Evolutionary conservation across 2,113 vertebrate species (phyloP), one percentile per base, ranked within the genome.

Genomic region (Cephalopholis sonnerati): DNA sequence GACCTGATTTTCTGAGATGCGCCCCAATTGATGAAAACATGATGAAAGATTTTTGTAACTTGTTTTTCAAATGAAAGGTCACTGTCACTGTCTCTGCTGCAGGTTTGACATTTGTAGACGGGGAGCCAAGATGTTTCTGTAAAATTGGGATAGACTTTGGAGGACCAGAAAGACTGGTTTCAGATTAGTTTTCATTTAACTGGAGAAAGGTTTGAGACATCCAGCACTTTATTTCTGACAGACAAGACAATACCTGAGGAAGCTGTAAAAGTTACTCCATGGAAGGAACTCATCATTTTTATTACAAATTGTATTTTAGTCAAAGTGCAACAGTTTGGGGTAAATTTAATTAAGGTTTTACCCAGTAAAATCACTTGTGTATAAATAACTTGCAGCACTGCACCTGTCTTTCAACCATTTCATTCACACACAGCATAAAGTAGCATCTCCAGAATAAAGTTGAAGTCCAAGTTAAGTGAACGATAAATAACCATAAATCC

Each of bases 401-500:
- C 61, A 77, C 36, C 59, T 81, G 74, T 57, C 46, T 84, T n/a
- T 71, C 2, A 24, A 17, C 46, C 18, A 27, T 57, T 74, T 55
- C 2, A 83, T 73, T 86, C 70, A 25, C 72, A 78, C 55, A 32
- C 9, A 10, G 64, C 67, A 22, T 6, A 57, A 58, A 77, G 29
- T 50, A 70, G 16, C 7, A 16, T 39, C 70, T 69, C 11, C 46
- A 32, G 13, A 55, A 46, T 64, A 27, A 66, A 59, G n/a, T 36
- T 48, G 1, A 27, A 54, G 41, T 44, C 15, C 3, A 57, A 41
- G 7, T 63, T 20, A n/a, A 62, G 7, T 51, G 32, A 20, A 79
- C 12, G 69, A 29, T 44, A 62, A 78, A 70, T 17, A 50, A 25
- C n/a, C 18, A 71, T 36, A 25, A 74, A 64, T 50, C 5, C 12